These are phyloP conservation scores for Dendrolimus houi DNA, from an alignment of 2,888 invertebrate genomes.

Conservation along the genomic window DNA sequence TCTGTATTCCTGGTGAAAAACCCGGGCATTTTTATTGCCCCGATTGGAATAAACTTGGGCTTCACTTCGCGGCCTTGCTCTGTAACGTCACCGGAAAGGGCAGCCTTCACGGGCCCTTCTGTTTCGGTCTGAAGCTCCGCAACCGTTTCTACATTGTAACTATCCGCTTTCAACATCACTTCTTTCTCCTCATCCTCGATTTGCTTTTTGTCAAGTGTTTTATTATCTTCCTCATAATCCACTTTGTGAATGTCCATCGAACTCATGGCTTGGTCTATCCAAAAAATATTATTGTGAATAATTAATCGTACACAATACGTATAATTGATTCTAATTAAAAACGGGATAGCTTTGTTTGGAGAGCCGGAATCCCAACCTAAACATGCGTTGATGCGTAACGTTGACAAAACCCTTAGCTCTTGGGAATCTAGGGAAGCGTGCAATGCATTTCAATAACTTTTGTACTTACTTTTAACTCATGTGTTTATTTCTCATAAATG, in stretches of 20 bases:
- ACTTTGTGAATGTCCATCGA: constrained; percentile 54
- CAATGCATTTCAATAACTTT: too few relatives aligned
- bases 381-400: too few relatives aligned
- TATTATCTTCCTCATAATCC: constrained; percentile 53
- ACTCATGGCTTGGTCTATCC: constrained; percentile 34
- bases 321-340: too few relatives aligned
- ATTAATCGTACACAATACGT: too few relatives aligned
- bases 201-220: constrained; percentile 79
- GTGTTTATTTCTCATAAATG: too few relatives aligned
- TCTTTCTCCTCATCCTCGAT: constrained; percentile 81
- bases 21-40: constrained; percentile 92
- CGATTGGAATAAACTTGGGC: constrained; percentile 89
- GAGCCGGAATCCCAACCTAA: too few relatives aligned
- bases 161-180: constrained; percentile 77
- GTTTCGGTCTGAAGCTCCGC: constrained; percentile 61
- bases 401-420: too few relatives aligned
- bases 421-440: too few relatives aligned
- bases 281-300: background rate
- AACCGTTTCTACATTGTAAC: constrained; percentile 60
- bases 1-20: constrained; percentile 88
- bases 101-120: constrained; percentile 66
- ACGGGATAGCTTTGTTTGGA: too few relatives aligned
- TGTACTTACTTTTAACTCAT: too few relatives aligned
- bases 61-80: constrained; percentile 85
- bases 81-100: constrained; percentile 71